Evolutionary conservation across 2,113 vertebrate genomes (phyloP), one percentile per base, ranked within the genome.

Genomic region (Butastur rufipennis): DNA sequence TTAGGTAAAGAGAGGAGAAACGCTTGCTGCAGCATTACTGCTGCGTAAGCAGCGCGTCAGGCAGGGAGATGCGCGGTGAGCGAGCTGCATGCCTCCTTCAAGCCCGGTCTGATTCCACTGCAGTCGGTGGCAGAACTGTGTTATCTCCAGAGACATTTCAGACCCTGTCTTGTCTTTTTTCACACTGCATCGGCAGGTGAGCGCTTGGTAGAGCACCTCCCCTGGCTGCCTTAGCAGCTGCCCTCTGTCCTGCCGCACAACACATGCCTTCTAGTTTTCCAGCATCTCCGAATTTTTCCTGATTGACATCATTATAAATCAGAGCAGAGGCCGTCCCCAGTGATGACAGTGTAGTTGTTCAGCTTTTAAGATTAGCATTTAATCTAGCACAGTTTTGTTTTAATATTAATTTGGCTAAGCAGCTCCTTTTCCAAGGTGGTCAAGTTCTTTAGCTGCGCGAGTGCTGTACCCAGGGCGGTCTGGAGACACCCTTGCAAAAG

Each of bases 381-480:
- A 50, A 25, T 56, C 11, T 11, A 52, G 8, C 13, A 59, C 3
- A 3, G 79, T 43, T 56, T 90, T 62, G 13, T 40, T 72, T 61
- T 16, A 36, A 4, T 62, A 65, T 50, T 45, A 23, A 40, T 74
- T 48, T 66, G 40, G 7, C 34, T 77, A 22, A 63, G 32, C 11
- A 25, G 16, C 4, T 56, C 10, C 4, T 59, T 73, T 32, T 29
- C 48, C 2, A 5, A 19, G 31, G 20, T 16, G 8, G 23, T 38
- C 7, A 8, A 8, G 27, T 34, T 34, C 36, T 73, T 13, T 2
- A 22, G 63, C 21, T 17, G 6, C 16, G 10, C 7, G 20, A 45
- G 40, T 19, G 1, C 14, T 5, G 9, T n/a, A 17, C 6, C 10
- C 0, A 2, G 13, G 7, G 4, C 2, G 11, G 10, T 17, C 27